Evolutionary conservation across 2,113 vertebrate species (phyloP).

Genomic region (Malurus cyaneus): DNA sequence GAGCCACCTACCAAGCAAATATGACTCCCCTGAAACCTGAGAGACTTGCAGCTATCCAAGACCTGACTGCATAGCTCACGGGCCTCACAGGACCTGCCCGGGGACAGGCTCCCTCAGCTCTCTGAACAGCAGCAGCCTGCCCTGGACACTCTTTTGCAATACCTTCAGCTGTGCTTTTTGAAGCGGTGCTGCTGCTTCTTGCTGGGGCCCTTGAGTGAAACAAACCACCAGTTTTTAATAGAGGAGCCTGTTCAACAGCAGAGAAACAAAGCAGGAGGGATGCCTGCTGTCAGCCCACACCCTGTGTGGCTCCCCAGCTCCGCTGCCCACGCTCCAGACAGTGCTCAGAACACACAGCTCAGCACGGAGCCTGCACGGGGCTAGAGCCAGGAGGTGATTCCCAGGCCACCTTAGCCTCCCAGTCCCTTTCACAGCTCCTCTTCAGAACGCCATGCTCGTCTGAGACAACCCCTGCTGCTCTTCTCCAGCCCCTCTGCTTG

Average conservation of each 20-base stretch:
- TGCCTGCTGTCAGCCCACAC: neutral
- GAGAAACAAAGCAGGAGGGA: neutral
- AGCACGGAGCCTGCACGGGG: neutral
- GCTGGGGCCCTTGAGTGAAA: neutral
- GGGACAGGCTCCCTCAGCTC: neutral
- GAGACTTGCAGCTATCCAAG: neutral
- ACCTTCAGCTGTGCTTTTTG: neutral
- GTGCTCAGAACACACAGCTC: accelerated
- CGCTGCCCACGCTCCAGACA: neutral
- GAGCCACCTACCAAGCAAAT: neutral
- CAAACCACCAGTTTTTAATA: neutral
- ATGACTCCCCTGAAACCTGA: neutral
- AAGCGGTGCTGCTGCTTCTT: neutral
- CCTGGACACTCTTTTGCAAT: neutral
- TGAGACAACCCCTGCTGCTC: neutral
- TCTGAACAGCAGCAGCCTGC: neutral
- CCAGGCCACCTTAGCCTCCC: neutral
- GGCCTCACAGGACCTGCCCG: neutral
- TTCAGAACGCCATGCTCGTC: neutral
- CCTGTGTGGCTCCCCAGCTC: neutral
- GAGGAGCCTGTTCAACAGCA: neutral
- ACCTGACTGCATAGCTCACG: neutral
- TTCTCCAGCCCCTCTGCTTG: neutral
- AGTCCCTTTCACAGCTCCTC: neutral
- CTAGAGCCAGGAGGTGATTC: neutral